These are phyloP conservation scores for Regulus satrapa DNA, from an alignment of 2,113 vertebrate genomes.

Conservation along the genomic window DNA sequence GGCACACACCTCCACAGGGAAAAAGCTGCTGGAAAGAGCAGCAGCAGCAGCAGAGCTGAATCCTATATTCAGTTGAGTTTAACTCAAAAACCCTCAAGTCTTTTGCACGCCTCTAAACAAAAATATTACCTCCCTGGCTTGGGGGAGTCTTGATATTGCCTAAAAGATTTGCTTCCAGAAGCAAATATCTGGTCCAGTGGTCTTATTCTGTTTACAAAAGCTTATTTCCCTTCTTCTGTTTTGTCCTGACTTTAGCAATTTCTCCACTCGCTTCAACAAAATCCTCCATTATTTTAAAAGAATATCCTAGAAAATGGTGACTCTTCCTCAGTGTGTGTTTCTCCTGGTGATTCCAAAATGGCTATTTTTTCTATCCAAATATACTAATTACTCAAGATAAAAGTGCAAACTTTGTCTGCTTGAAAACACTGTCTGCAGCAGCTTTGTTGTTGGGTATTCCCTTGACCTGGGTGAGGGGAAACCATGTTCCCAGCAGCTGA, in stretches of 20 bases:
- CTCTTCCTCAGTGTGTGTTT: neutral
- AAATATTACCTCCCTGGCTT: neutral
- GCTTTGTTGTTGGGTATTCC: neutral
- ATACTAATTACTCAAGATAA: neutral
- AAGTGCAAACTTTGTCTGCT: neutral
- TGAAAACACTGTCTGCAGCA: neutral
- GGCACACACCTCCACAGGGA: accelerated
- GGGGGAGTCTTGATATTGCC: neutral
- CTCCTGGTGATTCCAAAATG: neutral
- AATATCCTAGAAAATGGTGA: neutral
- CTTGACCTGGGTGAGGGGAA: neutral
- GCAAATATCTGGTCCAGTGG: neutral
- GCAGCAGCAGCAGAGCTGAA: neutral
- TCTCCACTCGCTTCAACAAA: neutral
- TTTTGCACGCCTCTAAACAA: neutral
- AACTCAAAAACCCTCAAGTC: neutral
- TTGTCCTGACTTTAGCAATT: neutral
- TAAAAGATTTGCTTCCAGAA: neutral
- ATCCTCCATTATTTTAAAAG: neutral
- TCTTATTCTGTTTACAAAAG: neutral
- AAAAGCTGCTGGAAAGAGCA: neutral
- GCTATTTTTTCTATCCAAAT: neutral
- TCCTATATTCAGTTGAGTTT: neutral
- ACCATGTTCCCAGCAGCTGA: neutral
- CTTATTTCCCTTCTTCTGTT: neutral